Percentiles rank a stretch among this genome's conserved stretches.
Conservation (phyloP, 2,888 invertebrate genomes). For the Morpho helenor region DNA sequence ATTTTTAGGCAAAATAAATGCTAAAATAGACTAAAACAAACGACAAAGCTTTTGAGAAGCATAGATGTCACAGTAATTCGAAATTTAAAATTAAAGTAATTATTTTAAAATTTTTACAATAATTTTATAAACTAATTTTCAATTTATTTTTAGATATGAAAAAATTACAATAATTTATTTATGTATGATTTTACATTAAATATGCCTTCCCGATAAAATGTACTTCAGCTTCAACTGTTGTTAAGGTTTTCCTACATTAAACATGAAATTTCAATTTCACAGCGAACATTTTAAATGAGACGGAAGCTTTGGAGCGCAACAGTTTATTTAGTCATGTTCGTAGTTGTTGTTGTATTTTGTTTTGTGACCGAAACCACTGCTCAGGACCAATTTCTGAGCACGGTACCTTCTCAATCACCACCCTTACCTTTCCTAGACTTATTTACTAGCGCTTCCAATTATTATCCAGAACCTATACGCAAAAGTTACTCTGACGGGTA, state of each 20-base stretch:
- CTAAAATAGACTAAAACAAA: too few species aligned
- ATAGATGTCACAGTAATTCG: too few species aligned
- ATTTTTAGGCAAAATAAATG: too few species aligned
- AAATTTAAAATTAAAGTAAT: too few species aligned
- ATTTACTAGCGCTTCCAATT: constrained; percentile 58
- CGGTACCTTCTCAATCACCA: constrained; percentile 43
- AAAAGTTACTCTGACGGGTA: constrained; percentile 55
- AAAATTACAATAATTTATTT: too few species aligned
- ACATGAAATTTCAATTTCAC: constrained; percentile 65
- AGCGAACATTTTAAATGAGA: constrained; percentile 67
- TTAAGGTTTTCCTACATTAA: constrained; percentile 42
- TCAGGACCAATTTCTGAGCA: constrained; percentile 59
- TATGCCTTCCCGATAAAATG: too few species aligned
- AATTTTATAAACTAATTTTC: too few species aligned
- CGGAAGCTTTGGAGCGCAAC: constrained; percentile 54
- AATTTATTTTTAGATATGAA: too few species aligned
- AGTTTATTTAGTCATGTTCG: constrained; percentile 65
- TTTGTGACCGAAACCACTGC: constrained; percentile 44
- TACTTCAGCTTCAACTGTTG: too few species aligned
- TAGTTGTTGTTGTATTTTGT: constrained; percentile 51
- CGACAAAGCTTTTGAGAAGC: too few species aligned
- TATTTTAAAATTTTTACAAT: too few species aligned
- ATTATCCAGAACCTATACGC: constrained; percentile 55
- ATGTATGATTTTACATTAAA: too few species aligned
- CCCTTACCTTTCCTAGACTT: constrained; percentile 59